Evolutionary conservation across 2,888 invertebrate species (phyloP), one percentile per base, ranked within the genome.

Genomic region (Malthinus seriepunctatus): DNA sequence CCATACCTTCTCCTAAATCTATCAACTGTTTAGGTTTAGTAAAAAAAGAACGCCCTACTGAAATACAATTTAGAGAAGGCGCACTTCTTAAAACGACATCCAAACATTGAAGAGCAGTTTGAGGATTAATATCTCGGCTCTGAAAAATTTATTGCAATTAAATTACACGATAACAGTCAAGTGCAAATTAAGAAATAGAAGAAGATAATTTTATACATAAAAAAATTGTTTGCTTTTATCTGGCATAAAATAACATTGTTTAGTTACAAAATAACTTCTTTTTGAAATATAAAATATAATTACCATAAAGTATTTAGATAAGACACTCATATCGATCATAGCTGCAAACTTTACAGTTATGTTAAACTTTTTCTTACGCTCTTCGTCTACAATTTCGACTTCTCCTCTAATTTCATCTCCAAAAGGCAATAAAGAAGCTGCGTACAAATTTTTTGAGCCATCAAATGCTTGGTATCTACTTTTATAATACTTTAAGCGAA

Each of bases 31-130:
- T 44, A 6, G 67, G 1, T 67, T 67, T 79, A 31, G 85, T 86
- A 78, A 91, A 97, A 74, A 90, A 93, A 9, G 93, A 93, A 8
- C 93, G 84, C 0, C 93, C 93, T 35, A 89, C 88, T 75, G 88
- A 82, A 2, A 71, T 70, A 58, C 73, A 76, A 6, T 45, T 44
- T 70, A 82, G 75, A 44, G 83, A 79, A 0, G 88, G 85, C 32
- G 87, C 82, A 71, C 86, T 85, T 10, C 90, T 80, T 71, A 97
- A 81, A 44, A 95, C 88, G 1, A 95, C 88, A 75, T 96, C 95
- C 32, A 96, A 77, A n/a, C 90, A 92, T 74, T 92, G 93, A 10
- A 91, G 78, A 0, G 83, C 86, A 59, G 82, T 84, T 52, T 84
- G 83, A 0, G 87, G 86, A 0, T 81, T 77, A n/a, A 15, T 42